phyloP scores from a whole-genome alignment of 1,140 invertebrate genomes.

The Amyelois transitella region DNA sequence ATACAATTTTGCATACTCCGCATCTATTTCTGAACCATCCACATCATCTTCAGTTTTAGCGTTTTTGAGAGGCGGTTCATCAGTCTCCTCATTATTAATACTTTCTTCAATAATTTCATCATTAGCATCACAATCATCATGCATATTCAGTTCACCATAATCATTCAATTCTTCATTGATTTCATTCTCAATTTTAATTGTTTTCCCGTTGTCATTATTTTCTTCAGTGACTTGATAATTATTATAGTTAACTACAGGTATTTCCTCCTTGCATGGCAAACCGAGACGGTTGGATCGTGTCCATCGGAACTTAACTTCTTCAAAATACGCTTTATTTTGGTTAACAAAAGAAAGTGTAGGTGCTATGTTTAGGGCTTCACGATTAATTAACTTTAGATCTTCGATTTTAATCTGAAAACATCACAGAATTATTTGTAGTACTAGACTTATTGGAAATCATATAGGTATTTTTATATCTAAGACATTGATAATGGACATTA shows the following conservation, averaged over 20 bases:
- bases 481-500: too few relatives aligned
- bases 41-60: conserved; percentile 17
- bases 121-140: conserved; percentile 21
- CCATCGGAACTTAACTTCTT: conserved; percentile 50
- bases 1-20: conserved; percentile 51
- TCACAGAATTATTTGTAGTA: conserved; percentile 6
- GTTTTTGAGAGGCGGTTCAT: background rate
- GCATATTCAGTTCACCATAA: conserved; percentile 7
- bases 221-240: conserved; percentile 6
- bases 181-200: background rate
- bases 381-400: conserved; percentile 32
- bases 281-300: conserved; percentile 29
- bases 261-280: conserved; percentile 21
- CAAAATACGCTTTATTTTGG: conserved; percentile 31
- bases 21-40: conserved; percentile 42
- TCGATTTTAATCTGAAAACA: conserved; percentile 44
- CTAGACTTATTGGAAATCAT: too few relatives aligned
- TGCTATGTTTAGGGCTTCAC: conserved; percentile 26
- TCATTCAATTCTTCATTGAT: conserved; percentile 13
- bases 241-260: conserved; percentile 39
- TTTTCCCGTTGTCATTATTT: background rate
- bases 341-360: conserved; percentile 39
- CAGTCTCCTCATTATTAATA: background rate
- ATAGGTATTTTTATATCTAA: too few relatives aligned
- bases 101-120: conserved; percentile 15